Evolutionary conservation across 2,888 invertebrate species (phyloP), one percentile per base, ranked within the genome.

Genomic region (Xanthorhoe spadicearia): DNA sequence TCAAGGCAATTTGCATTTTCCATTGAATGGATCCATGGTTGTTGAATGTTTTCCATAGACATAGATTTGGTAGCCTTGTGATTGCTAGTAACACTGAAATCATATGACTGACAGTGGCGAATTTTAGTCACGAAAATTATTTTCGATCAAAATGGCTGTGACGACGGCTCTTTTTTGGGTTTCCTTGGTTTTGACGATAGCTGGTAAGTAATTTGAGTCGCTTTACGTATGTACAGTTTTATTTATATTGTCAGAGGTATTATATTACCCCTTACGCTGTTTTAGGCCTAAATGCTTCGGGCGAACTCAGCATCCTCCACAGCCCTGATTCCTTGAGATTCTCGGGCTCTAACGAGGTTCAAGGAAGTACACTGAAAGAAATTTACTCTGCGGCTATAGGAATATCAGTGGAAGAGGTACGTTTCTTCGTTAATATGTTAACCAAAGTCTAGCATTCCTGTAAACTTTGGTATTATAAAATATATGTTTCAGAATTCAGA

Each of bases 321-420:
- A 94, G 94, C 76, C 97, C 97, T 17, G 88, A 94, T 61, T 95
- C 96, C 74, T 87, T 97, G 51, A 86, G 90, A 69, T 97, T 97
- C 86, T 92, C 94, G 76, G 96, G 96, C 62, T 93, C 94, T 70
- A 94, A 94, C 70, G 91, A 93, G 71, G 82, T 96, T 10, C 93
- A 94, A 64, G 95, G 96, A 78, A 95, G 95, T 77, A 86, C 94
- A 3, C 84, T 96, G 1, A 95, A 94, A 79, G 97, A 97, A 84
- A 94, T 97, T 6, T 94, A 95, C 71, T 94, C 95, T n/a, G 95
- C 96, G 64, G 88, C 95, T 58, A 89, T 96, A 70, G 97, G 97
- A 55, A 94, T 95, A 72, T 95, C 96, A 10, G 95, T 95, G n/a
- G 95, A 95, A 83, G 95, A 95, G 89, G 95, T 95, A 88, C 8